Evolutionary conservation across 2,797 vertebrate species (phyloP), one percentile per base, ranked within the genome.

Genomic region (Falco columbarius): DNA sequence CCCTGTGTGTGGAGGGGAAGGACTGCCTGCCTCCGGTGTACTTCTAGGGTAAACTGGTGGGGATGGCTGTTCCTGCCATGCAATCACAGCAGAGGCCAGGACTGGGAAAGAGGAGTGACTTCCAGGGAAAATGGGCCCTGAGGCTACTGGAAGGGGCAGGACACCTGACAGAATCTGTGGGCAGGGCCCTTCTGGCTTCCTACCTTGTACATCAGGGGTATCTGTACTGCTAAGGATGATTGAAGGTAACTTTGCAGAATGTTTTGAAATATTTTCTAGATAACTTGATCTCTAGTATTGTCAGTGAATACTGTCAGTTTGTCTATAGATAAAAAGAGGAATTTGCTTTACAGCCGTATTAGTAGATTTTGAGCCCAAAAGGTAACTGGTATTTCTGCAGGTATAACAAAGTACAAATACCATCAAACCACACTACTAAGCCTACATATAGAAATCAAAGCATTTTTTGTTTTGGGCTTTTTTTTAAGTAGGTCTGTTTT

Each of bases 11-110:
- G 47, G 24, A 32, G 10, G 9, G 8, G 12, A 89, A 76, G 26
- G 14, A 24, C 14, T 3, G 5, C 23, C 44, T 24, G 7, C 4
- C 3, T 47, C 14, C 2, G 0, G 19, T 10, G 8, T 55, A 34
- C 26, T 56, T 76, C 54, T 6, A 3, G 12, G 13, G 20, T 54
- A 47, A 81, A 75, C 21, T 1, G 1, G 17, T 26, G 11, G 9
- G 40, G 34, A 8, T 12, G 22, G 10, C 8, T 0, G 0, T 55
- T 70, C 63, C 42, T 49, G 30, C 15, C 40, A 70, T 9, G 15
- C 19, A 18, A 11, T 21, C n/a, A 30, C 38, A 61, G 18, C 13
- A 30, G 26, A 34, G 12, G 20, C 18, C 7, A 17, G 12, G 20
- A 21, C 12, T 27, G 18, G n/a, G 19, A 44, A 44, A 59, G 10